Evolutionary conservation across 2,113 vertebrate species (phyloP), one percentile per base, ranked within the genome.

Genomic region (Oncorhynchus gorbuscha): DNA sequence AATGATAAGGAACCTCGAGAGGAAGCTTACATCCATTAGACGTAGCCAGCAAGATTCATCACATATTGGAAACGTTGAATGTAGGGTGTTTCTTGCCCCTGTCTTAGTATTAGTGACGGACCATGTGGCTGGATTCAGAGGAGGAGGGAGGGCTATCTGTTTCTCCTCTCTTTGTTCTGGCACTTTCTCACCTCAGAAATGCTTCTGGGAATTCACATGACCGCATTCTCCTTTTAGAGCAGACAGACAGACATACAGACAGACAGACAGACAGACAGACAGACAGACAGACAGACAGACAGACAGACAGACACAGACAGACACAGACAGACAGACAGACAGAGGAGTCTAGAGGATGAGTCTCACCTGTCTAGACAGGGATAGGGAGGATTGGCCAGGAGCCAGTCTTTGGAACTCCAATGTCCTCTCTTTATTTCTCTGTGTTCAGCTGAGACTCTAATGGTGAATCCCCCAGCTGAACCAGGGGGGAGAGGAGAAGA

Each of bases 1-100:
- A 79, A 67, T 20, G 76, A 62, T 30, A 26, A 62, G 66, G 78
- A 78, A 82, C 85, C 82, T 89, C 86, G 78, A 82, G 73, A 81
- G 81, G 76, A 73, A 74, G 80, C 71, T 32, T 71, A 62, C 69
- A 76, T 81, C 74, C 71, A 72, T 39, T 70, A 39, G 11, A 72
- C 62, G 58, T 68, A 75, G 65, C 68, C 4, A 11, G 13, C 49
- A 32, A 78, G 80, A 87, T 86, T 84, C 77, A 84, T 75, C 66
- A 61, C 73, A 61, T 39, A 55, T 78, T 72, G 71, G 75, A 35
- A 62, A 35, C 68, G 75, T 79, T 71, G 59, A 62, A 80, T 71
- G 66, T 62, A 72, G 2, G 51, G 71, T 61, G 11, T 3, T 71
- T 55, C 32, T 74, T 61, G 30, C 39, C 59, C 66, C 65, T 69